Evolutionary conservation across 2,888 invertebrate genomes (phyloP).

Genomic region (Epistrophella euchroma): DNA sequence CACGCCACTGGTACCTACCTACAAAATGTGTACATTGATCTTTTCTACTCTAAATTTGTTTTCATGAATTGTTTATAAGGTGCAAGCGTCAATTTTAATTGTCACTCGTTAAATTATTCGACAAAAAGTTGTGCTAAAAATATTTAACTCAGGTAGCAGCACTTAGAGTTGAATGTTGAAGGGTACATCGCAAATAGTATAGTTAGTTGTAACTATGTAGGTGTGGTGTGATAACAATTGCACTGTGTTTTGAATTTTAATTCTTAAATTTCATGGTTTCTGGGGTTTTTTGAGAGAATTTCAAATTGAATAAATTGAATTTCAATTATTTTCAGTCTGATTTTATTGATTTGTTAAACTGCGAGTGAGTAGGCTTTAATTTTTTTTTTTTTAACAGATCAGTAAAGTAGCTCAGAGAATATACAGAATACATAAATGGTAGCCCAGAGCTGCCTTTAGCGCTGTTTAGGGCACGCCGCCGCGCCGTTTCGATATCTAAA

Average conservation of each 20-base stretch:
- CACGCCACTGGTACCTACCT: too few relatives aligned
- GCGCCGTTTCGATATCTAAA: too few relatives aligned
- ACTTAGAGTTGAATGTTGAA: neutral
- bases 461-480: too few relatives aligned
- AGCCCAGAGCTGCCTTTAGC: too few relatives aligned
- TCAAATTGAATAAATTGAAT: too few relatives aligned
- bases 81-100: neutral
- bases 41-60: neutral
- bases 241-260: slow-evolving; percentile 12
- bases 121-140: neutral
- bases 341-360: neutral
- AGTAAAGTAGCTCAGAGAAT: neutral
- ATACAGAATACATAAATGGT: too few relatives aligned
- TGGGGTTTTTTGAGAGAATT: neutral
- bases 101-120: neutral
- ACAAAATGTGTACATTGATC: neutral
- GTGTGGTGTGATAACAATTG: neutral
- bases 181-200: neutral
- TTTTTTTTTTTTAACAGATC: neutral
- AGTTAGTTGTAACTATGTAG: neutral
- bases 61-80: neutral
- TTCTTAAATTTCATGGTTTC: slow-evolving; percentile 3
- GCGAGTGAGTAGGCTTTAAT: neutral
- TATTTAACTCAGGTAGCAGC: neutral
- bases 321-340: neutral